Evolutionary conservation across 2,888 invertebrate species (phyloP).

Genomic region (Parnassius smintheus): DNA sequence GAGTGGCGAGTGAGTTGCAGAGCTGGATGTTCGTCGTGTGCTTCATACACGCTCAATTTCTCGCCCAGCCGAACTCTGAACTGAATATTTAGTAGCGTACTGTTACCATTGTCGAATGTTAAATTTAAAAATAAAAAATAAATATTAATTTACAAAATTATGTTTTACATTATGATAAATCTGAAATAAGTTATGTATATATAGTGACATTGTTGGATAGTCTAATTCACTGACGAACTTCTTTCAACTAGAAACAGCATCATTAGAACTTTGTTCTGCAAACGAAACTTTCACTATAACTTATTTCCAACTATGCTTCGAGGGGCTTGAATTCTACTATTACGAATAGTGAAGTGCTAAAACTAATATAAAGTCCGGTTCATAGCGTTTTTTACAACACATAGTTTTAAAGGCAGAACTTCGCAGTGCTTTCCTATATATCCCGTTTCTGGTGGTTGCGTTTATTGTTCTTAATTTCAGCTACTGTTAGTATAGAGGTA

Average conservation of each 20-base stretch:
- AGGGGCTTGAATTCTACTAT: conserved; percentile 46
- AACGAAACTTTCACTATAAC: conserved; percentile 33
- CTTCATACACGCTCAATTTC: no score
- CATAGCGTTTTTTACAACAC: conserved; percentile 4
- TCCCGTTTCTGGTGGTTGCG: conserved; percentile 28
- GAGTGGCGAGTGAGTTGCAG: no score
- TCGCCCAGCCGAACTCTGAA: no score
- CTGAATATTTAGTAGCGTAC: not conserved
- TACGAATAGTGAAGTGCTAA: conserved; percentile 48
- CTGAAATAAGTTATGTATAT: conserved; percentile 11
- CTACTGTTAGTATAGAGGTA: conserved; percentile 52
- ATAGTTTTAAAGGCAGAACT: conserved; percentile 4
- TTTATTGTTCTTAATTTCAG: conserved; percentile 33
- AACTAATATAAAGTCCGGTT: conserved; percentile 37
- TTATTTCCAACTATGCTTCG: conserved; percentile 49
- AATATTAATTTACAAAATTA: not conserved
- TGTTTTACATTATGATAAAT: not conserved
- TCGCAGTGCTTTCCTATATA: conserved; percentile 23
- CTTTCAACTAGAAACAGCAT: conserved; percentile 32
- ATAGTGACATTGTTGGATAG: conserved; percentile 37
- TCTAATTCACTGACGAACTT: conserved; percentile 51
- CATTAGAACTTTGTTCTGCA: conserved; percentile 30
- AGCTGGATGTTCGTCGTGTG: no score
- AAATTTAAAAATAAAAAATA: not conserved
- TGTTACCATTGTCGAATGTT: not conserved